Conservation (phyloP, 2,888 invertebrate species). For the Erpobdella octoculata region DNA sequence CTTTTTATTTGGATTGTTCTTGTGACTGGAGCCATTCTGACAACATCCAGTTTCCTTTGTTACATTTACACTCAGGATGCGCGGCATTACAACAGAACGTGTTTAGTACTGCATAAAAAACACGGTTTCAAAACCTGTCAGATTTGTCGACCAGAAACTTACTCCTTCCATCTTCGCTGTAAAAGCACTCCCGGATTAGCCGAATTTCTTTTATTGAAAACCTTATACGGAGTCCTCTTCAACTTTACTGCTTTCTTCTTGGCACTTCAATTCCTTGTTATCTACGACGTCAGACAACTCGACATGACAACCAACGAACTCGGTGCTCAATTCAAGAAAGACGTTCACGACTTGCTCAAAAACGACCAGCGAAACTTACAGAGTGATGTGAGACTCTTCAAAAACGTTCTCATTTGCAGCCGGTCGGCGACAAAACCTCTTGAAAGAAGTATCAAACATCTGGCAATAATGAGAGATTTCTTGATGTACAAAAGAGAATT, state of each 20-base stretch:
- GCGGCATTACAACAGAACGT: neutral
- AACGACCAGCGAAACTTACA: neutral
- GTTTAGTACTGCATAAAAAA: neutral
- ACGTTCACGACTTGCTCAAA: neutral
- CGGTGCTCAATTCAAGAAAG: neutral
- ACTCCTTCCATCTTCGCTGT: constrained; percentile 1
- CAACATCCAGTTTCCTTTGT: neutral
- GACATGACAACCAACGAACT: neutral
- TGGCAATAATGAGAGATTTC: no score
- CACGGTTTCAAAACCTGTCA: neutral
- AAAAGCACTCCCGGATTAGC: constrained; percentile 3
- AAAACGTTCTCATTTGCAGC: neutral
- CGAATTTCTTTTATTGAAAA: neutral
- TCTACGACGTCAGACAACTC: neutral
- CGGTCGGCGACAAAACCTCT: neutral
- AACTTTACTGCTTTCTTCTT: constrained; percentile 6
- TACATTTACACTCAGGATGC: neutral
- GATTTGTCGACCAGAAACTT: neutral
- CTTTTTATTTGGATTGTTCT: constrained; percentile 1
- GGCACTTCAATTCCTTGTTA: neutral
- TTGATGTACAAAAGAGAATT: no score
- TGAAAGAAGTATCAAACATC: no score
- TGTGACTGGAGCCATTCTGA: neutral
- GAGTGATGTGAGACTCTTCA: neutral
- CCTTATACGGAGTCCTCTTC: neutral